Percentiles rank a stretch among this genome's conserved stretches.
Conservation (phyloP, 2,888 invertebrate species). For the Emmelina monodactyla region DNA sequence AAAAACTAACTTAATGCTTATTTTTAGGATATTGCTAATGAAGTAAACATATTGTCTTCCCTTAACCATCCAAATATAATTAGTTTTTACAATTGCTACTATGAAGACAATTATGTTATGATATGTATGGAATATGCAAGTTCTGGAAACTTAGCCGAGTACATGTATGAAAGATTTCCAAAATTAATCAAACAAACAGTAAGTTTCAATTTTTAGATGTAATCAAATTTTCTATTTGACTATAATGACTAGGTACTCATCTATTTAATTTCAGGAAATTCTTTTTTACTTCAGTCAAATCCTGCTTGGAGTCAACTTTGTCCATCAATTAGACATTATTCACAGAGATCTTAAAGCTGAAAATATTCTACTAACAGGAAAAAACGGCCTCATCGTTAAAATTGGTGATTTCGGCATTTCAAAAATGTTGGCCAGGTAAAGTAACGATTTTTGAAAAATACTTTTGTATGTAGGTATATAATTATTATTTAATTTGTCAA, state of each 20-base stretch:
- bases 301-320: conserved; percentile 78
- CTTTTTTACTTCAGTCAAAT: conserved; percentile 77
- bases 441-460: conserved; percentile 3
- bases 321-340: conserved; percentile 79
- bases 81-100: conserved; percentile 73
- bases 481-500: no score
- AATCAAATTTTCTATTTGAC: no score
- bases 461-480: conserved; percentile 1
- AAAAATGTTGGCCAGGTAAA: conserved; percentile 74
- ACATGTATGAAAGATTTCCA: conserved; percentile 65
- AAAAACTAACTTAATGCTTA: no score
- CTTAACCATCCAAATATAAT: conserved; percentile 79
- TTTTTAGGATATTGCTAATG: conserved; percentile 70
- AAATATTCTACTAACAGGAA: conserved; percentile 80
- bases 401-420: conserved; percentile 89
- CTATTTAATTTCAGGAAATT: conserved; percentile 64
- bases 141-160: conserved; percentile 78
- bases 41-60: conserved; percentile 74
- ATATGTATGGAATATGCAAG: conserved; percentile 91
- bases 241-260: no score
- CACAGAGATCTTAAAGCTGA: conserved; percentile 87
- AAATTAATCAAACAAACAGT: conserved; percentile 69
- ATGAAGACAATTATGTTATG: conserved; percentile 65
- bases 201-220: no score
- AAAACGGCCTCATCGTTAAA: conserved; percentile 73